Evolutionary conservation across 2,888 invertebrate genomes (phyloP), one percentile per base, ranked within the genome.

Genomic region (Romanomermis culicivorax): DNA sequence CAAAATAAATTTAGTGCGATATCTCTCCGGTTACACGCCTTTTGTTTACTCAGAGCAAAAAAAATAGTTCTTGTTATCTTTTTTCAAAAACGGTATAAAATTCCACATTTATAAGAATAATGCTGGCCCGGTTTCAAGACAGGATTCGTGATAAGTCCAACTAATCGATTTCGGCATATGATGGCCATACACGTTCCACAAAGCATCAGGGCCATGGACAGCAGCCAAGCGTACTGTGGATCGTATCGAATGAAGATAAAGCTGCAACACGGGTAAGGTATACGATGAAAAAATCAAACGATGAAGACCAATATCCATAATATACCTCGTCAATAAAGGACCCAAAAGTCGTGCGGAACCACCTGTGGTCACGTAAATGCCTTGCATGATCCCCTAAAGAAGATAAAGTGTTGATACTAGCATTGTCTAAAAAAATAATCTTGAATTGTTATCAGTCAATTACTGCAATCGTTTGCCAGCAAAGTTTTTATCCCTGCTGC

Each of bases 301-400:
- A 36, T 36, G 36, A 36, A 17, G 36, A 36, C 7, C 36, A 36
- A 36, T 11, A 36, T 36, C 17, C 36, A 36, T 36, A 23, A n/a
- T 7, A 7, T n/a, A 45, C 45, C 45, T 45, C 7, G 23, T 45
- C 23, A 45, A n/a, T 45, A 45, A 23, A n/a, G 45, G 45, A 11
- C 45, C 45, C 23, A 45, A 23, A n/a, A 45, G 23, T 45, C 45
- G 45, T 7, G 45, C 45, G 17, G 23, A 45, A 23, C 45, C 45
- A 23, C 45, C 45, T 7, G 45, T 45, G 4, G 45, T 45, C 11
- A 45, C 45, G 23, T 45, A 45, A 45, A 45, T 23, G 11, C 45
- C 45, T 45, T 45, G 45, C 45, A 45, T 45, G 17, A 45, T 45
- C 4, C 45, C 45, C 45, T 45, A 23, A 45, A 45, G 45, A 45